Percentiles rank a stretch among this genome's conserved stretches.
These are phyloP conservation scores for Nasonia vitripennis DNA, from an alignment of 1,140 invertebrate genomes.

Conservation along the genomic window DNA sequence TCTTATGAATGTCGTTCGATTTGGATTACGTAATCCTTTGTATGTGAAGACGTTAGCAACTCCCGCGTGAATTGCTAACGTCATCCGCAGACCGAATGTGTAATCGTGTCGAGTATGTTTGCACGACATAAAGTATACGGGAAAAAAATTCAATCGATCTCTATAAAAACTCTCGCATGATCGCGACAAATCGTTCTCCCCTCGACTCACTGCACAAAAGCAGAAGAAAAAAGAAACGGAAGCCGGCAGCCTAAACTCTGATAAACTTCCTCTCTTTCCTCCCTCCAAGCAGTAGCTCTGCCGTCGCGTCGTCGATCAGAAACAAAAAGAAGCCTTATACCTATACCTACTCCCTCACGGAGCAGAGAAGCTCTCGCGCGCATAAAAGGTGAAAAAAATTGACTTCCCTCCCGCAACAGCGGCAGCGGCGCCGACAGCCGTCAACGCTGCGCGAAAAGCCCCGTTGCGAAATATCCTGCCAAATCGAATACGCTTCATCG, in stretches of 20 bases:
- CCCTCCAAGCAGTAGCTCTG: background rate
- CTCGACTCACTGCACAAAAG: background rate
- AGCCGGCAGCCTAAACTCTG: background rate
- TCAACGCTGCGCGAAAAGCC: slow-evolving; percentile 20
- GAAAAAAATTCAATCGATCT: too few species aligned
- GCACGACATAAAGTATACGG: too few species aligned
- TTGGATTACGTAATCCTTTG: too few species aligned
- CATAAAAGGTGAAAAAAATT: slow-evolving; percentile 41
- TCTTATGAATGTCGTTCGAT: too few species aligned
- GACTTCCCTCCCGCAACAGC: background rate
- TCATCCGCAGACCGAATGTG: too few species aligned
- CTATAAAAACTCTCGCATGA: background rate
- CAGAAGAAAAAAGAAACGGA: background rate
- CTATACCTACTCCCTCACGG: too few species aligned
- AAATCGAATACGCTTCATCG: slow-evolving; percentile 48
- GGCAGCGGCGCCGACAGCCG: slow-evolving; percentile 16
- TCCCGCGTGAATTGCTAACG: too few species aligned
- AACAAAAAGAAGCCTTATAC: background rate
- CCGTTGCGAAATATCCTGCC: slow-evolving; percentile 36
- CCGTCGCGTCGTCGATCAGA: background rate
- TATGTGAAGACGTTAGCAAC: too few species aligned
- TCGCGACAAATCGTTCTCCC: background rate
- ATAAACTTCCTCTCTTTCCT: background rate
- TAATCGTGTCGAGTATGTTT: too few species aligned
- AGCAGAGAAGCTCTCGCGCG: too few species aligned